Conservation (phyloP, 2,888 invertebrate species). For the Amblyjoppa proteus region DNA sequence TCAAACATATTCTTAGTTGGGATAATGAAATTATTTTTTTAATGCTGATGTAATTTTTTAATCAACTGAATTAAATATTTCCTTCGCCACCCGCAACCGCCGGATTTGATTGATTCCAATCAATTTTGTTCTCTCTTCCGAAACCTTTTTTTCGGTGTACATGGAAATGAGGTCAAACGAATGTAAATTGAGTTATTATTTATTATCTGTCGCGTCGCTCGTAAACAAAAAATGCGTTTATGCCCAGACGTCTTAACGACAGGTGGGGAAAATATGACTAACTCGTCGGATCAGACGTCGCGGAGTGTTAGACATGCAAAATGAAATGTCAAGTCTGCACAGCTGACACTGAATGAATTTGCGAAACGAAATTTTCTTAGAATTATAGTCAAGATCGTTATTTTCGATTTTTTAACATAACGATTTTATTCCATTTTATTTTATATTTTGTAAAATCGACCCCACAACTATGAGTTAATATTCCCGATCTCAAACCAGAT, state of each 20-base stretch:
- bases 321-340: neutral
- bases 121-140: no score
- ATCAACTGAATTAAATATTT: no score
- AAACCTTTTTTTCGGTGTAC: no score
- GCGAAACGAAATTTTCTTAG: neutral
- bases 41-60: no score
- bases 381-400: neutral
- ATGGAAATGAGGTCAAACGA: neutral
- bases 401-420: neutral
- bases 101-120: no score
- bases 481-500: neutral
- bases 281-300: conserved; percentile 13
- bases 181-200: neutral
- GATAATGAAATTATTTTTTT: no score
- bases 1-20: no score
- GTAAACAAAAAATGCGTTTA: neutral
- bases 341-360: conserved; percentile 1
- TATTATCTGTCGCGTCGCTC: neutral
- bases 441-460: neutral
- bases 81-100: no score
- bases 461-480: neutral
- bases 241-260: neutral
- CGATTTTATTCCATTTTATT: neutral
- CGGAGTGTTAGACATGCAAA: conserved; percentile 5
- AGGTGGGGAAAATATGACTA: conserved; percentile 9